Evolutionary conservation across 2,797 vertebrate species (phyloP).

Genomic region (Cirrhinus mrigala): DNA sequence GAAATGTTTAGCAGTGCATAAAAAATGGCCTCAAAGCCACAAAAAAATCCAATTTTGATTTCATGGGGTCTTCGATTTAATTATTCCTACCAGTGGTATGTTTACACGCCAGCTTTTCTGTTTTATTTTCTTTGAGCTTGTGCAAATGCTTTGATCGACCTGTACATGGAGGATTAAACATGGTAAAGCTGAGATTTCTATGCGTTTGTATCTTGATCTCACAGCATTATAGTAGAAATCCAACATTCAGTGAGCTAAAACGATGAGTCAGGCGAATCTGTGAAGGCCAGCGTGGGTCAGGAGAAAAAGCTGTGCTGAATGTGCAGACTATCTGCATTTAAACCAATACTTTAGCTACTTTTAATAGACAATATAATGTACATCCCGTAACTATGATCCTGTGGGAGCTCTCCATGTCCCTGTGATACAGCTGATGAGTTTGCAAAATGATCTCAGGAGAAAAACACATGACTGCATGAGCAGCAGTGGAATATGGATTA

Average conservation of each 20-base stretch:
- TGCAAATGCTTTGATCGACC: slow-evolving; percentile 10
- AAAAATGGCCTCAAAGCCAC: neutral
- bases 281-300: slow-evolving; percentile 9
- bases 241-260: slow-evolving; percentile 24
- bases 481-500: slow-evolving; percentile 44
- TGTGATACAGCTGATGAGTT: slow-evolving; percentile 15
- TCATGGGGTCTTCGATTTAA: neutral
- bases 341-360: slow-evolving; percentile 18
- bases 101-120: neutral
- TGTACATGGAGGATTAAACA: neutral
- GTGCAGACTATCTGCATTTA: slow-evolving; percentile 26
- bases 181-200: slow-evolving; percentile 5
- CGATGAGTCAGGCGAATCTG: slow-evolving; percentile 11
- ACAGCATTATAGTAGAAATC: slow-evolving; percentile 6
- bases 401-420: slow-evolving; percentile 19
- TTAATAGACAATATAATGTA: slow-evolving; percentile 23
- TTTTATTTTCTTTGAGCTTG: neutral
- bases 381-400: slow-evolving; percentile 26
- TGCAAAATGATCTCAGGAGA: slow-evolving; percentile 20
- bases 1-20: too few species aligned
- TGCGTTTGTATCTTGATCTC: slow-evolving; percentile 18
- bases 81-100: neutral
- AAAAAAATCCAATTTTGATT: neutral
- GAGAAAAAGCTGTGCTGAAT: slow-evolving; percentile 7
- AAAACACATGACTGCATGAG: neutral